Evolutionary conservation across 1,140 invertebrate genomes (phyloP).

Genomic region (Tetragonula clypearis): DNA sequence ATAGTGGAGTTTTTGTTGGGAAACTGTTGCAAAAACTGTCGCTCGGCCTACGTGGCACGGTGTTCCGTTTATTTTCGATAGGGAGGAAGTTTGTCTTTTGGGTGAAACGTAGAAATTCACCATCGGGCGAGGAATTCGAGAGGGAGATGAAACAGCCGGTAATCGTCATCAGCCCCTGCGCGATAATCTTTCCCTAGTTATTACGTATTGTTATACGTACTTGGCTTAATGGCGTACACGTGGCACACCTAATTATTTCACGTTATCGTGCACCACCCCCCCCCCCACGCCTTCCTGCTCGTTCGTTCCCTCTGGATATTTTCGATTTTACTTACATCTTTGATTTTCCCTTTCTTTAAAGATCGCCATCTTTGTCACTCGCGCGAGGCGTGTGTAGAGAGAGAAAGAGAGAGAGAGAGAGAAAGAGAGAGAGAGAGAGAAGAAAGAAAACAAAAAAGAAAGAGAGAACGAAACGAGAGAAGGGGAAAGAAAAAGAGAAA

Average conservation of each 20-base stretch:
- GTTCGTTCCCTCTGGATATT: background rate
- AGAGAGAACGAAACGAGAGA: too few species aligned
- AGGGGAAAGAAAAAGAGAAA: too few species aligned
- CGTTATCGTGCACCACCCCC: background rate
- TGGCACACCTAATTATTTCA: background rate
- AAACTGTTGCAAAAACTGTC: too few species aligned
- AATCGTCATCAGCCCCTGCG: background rate
- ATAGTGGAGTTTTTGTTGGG: too few species aligned
- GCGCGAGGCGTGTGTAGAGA: too few species aligned
- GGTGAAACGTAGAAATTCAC: too few species aligned
- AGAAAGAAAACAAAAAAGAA: background rate
- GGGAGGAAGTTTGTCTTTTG: background rate
- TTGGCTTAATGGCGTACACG: background rate
- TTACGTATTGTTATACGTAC: background rate
- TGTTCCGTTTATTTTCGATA: conserved; percentile 19
- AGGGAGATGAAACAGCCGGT: background rate
- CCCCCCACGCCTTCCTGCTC: conserved; percentile 8
- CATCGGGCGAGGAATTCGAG: background rate
- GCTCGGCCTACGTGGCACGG: too few species aligned
- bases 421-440: too few species aligned
- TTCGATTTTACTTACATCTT: background rate
- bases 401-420: too few species aligned
- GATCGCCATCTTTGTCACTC: too few species aligned
- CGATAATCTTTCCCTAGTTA: background rate
- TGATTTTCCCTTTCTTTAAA: background rate